These are phyloP conservation scores for Plebejus argus DNA, from an alignment of 2,888 invertebrate species.

Conservation along the genomic window DNA sequence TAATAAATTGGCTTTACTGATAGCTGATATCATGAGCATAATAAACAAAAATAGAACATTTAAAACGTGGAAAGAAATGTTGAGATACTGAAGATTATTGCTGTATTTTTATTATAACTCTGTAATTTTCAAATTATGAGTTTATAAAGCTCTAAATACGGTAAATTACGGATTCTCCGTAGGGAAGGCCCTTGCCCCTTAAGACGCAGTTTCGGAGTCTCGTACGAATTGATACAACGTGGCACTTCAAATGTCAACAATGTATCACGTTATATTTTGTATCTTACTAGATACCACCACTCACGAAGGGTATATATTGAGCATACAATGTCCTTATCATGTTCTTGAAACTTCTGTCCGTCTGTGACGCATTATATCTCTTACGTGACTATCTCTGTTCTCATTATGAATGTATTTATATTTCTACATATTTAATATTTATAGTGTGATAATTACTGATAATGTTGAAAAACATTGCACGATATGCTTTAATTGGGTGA, in stretches of 20 bases:
- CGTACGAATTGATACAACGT: neutral
- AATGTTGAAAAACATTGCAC: constrained; percentile 40
- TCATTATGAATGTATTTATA: constrained; percentile 40
- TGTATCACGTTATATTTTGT: neutral
- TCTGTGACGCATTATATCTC: constrained; percentile 37
- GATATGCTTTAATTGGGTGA: constrained; percentile 23
- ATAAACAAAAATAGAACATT: too few relatives aligned
- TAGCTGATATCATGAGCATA: too few relatives aligned
- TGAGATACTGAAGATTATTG: too few relatives aligned
- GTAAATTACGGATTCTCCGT: too few relatives aligned
- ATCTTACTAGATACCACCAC: neutral
- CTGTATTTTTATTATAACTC: too few relatives aligned
- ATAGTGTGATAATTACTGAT: constrained; percentile 39
- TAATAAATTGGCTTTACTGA: too few relatives aligned
- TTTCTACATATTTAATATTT: constrained; percentile 38
- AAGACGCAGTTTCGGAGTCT: neutral
- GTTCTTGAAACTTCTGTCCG: constrained; percentile 34
- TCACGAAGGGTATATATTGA: constrained; percentile 3
- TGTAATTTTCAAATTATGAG: too few relatives aligned
- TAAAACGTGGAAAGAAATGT: too few relatives aligned
- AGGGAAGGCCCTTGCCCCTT: too few relatives aligned
- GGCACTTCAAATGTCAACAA: neutral
- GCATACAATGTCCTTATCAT: constrained; percentile 23
- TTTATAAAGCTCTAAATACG: too few relatives aligned
- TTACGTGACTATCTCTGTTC: constrained; percentile 41